These are phyloP conservation scores for Tachystola acroxantha DNA, from an alignment of 2,888 invertebrate genomes.

Conservation along the genomic window DNA sequence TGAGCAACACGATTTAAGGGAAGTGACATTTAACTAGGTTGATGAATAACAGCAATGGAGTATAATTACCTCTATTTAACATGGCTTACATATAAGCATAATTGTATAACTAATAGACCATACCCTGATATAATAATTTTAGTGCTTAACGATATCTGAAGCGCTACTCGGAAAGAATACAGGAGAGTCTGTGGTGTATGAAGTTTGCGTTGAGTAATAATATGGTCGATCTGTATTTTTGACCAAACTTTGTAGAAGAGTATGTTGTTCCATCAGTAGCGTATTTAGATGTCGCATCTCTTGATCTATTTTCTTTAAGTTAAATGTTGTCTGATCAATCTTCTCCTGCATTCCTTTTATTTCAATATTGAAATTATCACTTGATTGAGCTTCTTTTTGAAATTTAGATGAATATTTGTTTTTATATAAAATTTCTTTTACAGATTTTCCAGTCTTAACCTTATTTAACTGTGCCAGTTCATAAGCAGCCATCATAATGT, in stretches of 20 bases:
- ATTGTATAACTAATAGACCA: too few species aligned
- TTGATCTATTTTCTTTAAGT: conserved; percentile 82
- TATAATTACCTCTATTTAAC: too few species aligned
- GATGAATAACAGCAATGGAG: too few species aligned
- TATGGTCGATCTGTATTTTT: conserved; percentile 41
- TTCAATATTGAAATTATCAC: conserved; percentile 73
- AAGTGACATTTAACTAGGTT: too few species aligned
- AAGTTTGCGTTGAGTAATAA: conserved; percentile 30
- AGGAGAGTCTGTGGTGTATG: conserved; percentile 44
- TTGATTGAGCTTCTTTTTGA: conserved; percentile 72
- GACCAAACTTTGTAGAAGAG: conserved; percentile 51
- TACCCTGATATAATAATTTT: too few species aligned
- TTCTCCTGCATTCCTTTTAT: conserved; percentile 81
- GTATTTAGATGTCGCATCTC: conserved; percentile 83
- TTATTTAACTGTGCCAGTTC: conserved; percentile 78
- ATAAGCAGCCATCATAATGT: conserved; percentile 88
- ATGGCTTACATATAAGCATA: too few species aligned
- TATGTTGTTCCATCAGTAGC: conserved; percentile 60
- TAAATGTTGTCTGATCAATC: conserved; percentile 83
- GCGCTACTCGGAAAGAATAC: conserved; percentile 45
- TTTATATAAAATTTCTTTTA: conserved; percentile 77
- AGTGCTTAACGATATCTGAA: conserved; percentile 27
- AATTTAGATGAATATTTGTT: conserved; percentile 80
- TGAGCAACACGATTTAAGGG: too few species aligned
- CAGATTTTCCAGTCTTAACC: conserved; percentile 81